Base-by-base conservation (phyloP, 1,140 invertebrate species). In the Meloidogyne floridensis region DNA sequence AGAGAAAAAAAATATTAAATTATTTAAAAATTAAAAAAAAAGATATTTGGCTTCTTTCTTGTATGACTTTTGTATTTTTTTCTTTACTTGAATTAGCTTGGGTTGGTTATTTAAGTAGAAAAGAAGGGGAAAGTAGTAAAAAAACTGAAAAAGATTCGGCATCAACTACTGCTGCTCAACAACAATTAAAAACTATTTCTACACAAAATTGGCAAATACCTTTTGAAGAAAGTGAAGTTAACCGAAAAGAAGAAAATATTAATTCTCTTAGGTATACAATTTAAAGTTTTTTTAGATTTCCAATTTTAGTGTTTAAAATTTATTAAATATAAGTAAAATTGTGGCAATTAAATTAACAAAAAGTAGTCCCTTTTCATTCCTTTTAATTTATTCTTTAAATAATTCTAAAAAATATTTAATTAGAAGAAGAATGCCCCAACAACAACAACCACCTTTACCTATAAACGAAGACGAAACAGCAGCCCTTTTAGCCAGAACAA, bases 11-110 rank as follows among this genome's bases (percentile, higher is more conserved):
- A 13, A 13, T 51, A 70, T 20, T 3, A 80, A 11, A 47, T 54
- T 78, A 65, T 53, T 81, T 70, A 72, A 81, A 59, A 69, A 84
- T 42, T 84, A 88, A 59, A 59, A 15, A 15, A 59, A 59, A 65
- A 65, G 87, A 89, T 79, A 90, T 89, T n/a, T 89, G 88, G 88
- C 86, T 89, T 83, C 81, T 89, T 42, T 88, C 87, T n/a, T 89
- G 89, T 77, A 89, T 90, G 89, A 89, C 89, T 56, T 89, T 90
- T 75, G 88, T 89, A 13, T 89, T 89, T 77, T 88, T 87, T 71
- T 90, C 89, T 0, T 77, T 89, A n/a, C 77, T 89, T 6, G 88
- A 89, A 54, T 72, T 84, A 11, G 83, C 83, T 53, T 88, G 85
- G 85, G 88, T 89, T 51, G 88, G 88, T 3, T 89, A 84, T 85